These are phyloP conservation scores for Nibea albiflora DNA, from an alignment of 2,113 vertebrate genomes.

Conservation along the genomic window DNA sequence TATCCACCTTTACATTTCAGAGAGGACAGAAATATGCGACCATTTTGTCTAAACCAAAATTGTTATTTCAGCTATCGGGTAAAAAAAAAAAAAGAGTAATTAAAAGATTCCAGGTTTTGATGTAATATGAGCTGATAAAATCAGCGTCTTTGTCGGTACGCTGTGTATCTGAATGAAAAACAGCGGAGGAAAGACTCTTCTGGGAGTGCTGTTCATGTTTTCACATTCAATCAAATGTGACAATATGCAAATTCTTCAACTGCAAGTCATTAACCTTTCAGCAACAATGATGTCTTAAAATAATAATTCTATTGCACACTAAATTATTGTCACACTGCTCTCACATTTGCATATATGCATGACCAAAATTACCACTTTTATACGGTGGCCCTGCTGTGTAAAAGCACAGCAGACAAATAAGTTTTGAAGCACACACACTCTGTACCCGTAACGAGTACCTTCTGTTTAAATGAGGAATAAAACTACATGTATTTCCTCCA, in stretches of 20 bases:
- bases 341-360: slow-evolving; percentile 6
- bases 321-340: neutral
- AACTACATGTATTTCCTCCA: neutral
- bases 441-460: neutral
- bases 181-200: neutral
- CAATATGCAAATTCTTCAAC: slow-evolving; percentile 1
- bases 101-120: neutral
- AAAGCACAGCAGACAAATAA: neutral
- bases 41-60: neutral
- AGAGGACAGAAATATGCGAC: slow-evolving; percentile 3
- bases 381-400: neutral
- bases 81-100: neutral
- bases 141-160: neutral
- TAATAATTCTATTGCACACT: neutral
- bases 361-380: neutral
- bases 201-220: neutral
- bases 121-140: neutral
- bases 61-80: neutral
- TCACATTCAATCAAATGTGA: slow-evolving; percentile 14
- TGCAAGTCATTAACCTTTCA: slow-evolving; percentile 43
- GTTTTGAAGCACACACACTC: neutral
- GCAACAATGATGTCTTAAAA: neutral
- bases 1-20: neutral
- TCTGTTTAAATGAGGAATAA: neutral
- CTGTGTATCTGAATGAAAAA: neutral